Evolutionary conservation across 2,113 vertebrate species (phyloP).

Genomic region (Pygoscelis antarcticus): DNA sequence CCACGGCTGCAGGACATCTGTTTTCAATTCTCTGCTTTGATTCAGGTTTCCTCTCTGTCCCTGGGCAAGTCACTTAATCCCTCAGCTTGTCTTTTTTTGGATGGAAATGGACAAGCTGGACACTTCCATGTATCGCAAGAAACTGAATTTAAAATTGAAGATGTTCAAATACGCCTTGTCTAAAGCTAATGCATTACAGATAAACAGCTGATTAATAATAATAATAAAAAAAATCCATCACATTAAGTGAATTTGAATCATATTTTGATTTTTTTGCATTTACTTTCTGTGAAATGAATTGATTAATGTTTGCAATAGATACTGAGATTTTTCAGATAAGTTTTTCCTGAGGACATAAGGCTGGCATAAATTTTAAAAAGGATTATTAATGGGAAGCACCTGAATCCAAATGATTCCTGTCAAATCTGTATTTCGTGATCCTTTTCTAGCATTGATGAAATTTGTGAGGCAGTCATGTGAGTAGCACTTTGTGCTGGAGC

Average conservation of each 20-base stretch:
- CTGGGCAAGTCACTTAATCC: neutral
- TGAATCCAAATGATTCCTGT: neutral
- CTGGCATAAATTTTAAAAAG: neutral
- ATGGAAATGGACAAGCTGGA: neutral
- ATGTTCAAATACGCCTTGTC: neutral
- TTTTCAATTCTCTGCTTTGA: neutral
- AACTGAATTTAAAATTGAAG: neutral
- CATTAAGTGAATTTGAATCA: neutral
- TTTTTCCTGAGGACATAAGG: neutral
- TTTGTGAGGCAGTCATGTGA: neutral
- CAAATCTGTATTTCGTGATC: fast-evolving
- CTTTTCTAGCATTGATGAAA: neutral
- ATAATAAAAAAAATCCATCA: neutral
- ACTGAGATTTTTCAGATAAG: neutral
- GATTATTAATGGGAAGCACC: neutral
- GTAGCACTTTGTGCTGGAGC: neutral
- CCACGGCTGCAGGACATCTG: neutral
- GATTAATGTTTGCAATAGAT: neutral
- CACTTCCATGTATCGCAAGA: neutral
- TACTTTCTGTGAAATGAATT: neutral
- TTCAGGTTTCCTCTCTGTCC: neutral
- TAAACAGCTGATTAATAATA: neutral
- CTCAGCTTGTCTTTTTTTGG: neutral
- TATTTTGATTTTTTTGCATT: neutral
- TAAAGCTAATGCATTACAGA: neutral